Evolutionary conservation across 2,888 invertebrate genomes (phyloP), one percentile per base, ranked within the genome.

Genomic region (Lysandra bellargus): DNA sequence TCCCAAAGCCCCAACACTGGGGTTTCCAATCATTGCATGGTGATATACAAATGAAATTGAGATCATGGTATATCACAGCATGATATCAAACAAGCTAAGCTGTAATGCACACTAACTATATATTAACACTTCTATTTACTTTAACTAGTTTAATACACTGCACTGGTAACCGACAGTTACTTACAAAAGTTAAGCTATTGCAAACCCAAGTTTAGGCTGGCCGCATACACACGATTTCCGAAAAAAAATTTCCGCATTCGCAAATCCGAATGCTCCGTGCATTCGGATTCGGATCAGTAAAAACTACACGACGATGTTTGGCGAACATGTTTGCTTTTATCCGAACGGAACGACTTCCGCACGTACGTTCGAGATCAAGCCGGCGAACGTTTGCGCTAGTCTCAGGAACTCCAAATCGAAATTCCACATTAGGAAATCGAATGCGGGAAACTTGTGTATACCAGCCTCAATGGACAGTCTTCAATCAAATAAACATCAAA

Each of bases 51-150:
- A 82, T 83, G 83, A 84, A 80, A 78, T 81, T 83, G 86, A 87
- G 86, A 87, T 86, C 86, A 84, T 83, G 81, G 79, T 83, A 82
- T 84, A 85, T 86, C 84, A 85, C 85, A 85, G 84, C 83, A 82
- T 83, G 80, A 79, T 60, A 74, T 57, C 61, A 79, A 74, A 79
- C 12, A 76, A 76, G 33, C 76, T 76, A 76, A 76, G 57, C 49
- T 37, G 7, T 33, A 57, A 23, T 74, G n/a, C 44, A 44, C 33
- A 37, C 30, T 76, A 57, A 57, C 6, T 44, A 33, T n/a, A 49
- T 53, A 30, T 49, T 57, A 53, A 57, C 14, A 76, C 23, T 69
- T 5, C 14, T 69, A 33, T 69, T 64, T 12, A 64, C 1, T 64
- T 64, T 33, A 76, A 30, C 49, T 57, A 76, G 57, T 53, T 49